Conservation (phyloP, 2,888 invertebrate genomes). For the Zygogramma bicolorata region DNA sequence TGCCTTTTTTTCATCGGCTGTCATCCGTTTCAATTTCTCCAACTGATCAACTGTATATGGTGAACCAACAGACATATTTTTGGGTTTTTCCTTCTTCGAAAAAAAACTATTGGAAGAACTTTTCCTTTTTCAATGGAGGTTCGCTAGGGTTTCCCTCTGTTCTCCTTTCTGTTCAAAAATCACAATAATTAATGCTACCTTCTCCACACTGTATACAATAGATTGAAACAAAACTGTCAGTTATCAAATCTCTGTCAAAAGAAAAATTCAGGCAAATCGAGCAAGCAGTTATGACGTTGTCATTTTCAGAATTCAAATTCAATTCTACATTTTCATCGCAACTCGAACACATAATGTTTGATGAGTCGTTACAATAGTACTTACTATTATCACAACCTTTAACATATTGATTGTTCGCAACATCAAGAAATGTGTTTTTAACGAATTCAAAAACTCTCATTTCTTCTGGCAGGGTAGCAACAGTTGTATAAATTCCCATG, state of each 20-base stretch:
- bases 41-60: neutral
- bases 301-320: neutral
- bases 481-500: neutral
- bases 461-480: neutral
- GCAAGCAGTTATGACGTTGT: neutral
- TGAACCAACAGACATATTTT: neutral
- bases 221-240: neutral
- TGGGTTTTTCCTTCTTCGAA: neutral
- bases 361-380: too few species aligned
- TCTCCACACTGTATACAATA: neutral
- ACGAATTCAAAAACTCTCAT: neutral
- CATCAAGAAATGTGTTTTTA: too few species aligned
- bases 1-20: neutral
- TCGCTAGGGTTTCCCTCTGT: neutral
- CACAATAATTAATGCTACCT: neutral
- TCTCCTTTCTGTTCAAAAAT: neutral
- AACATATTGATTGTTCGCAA: too few species aligned
- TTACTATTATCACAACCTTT: too few species aligned
- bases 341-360: too few species aligned
- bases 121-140: neutral
- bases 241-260: neutral
- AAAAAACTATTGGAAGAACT: neutral
- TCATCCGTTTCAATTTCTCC: neutral
- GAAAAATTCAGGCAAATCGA: neutral
- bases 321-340: neutral